phyloP scores from a whole-genome alignment of 2,113 vertebrate genomes.

The Ophiodon elongatus region DNA sequence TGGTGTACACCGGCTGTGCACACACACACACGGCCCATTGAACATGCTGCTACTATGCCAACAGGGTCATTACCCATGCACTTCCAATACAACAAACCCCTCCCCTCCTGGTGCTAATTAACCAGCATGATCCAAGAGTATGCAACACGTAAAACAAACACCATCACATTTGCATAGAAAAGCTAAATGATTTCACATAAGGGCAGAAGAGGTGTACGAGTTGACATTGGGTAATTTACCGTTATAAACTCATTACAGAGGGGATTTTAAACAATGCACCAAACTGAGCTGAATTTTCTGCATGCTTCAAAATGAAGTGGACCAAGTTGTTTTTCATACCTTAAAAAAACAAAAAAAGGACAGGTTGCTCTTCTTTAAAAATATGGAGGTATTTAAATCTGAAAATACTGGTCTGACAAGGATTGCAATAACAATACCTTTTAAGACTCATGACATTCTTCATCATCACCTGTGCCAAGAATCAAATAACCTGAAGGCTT shows the following conservation, averaged over 20 bases:
- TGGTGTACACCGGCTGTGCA: slow-evolving; percentile 65
- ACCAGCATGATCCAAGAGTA: slow-evolving; percentile 68
- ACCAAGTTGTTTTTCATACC: neutral
- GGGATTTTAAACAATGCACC: neutral
- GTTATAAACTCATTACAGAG: neutral
- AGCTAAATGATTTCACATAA: slow-evolving; percentile 20
- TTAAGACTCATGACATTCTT: neutral
- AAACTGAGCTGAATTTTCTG: neutral
- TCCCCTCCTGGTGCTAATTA: slow-evolving; percentile 80
- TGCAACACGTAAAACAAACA: slow-evolving; percentile 65
- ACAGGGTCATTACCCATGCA: slow-evolving; percentile 83
- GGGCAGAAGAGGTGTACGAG: neutral
- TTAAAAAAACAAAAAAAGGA: neutral
- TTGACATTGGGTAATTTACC: neutral
- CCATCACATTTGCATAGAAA: slow-evolving; percentile 33
- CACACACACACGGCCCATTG: slow-evolving; percentile 80
- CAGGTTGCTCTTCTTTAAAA: neutral
- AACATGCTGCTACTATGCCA: slow-evolving; percentile 85
- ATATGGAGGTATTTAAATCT: neutral
- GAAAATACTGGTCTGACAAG: slow-evolving; percentile 2
- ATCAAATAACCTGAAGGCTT: neutral
- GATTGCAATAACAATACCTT: neutral
- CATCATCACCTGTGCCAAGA: neutral
- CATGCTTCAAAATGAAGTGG: neutral
- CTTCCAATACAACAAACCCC: slow-evolving; percentile 82